Evolutionary conservation across 2,888 invertebrate species (phyloP).

Genomic region (Neoscelio sp.): DNA sequence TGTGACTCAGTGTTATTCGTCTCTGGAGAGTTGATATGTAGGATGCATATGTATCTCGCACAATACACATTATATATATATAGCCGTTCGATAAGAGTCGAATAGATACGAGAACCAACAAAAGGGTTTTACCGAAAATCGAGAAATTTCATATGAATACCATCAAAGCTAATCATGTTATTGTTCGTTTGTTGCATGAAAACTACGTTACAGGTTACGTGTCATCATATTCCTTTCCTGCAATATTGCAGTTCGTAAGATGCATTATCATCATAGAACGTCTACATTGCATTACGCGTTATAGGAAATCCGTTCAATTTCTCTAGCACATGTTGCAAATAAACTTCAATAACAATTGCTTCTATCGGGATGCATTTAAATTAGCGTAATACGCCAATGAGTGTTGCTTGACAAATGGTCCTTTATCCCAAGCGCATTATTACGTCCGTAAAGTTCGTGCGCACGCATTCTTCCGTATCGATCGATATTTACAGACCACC

Average conservation of each 20-base stretch:
- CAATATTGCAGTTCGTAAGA: conserved; percentile 15
- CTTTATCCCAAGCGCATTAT: conserved; percentile 17
- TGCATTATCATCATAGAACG: conserved; percentile 4
- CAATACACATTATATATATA: conserved; percentile 34
- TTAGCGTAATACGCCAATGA: conserved; percentile 19
- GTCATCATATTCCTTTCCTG: neutral
- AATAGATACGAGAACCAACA: neutral
- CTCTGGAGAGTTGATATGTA: conserved; percentile 52
- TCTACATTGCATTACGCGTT: conserved; percentile 11
- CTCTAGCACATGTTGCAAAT: too few species aligned
- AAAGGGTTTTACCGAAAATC: conserved; percentile 4
- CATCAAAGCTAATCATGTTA: neutral
- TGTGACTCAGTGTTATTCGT: conserved; percentile 52
- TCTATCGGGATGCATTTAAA: conserved; percentile 47
- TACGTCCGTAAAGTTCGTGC: conserved; percentile 32
- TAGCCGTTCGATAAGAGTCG: conserved; percentile 40
- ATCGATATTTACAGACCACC: conserved; percentile 32
- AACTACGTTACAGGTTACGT: neutral
- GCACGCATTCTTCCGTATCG: conserved; percentile 52
- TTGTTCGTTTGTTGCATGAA: neutral
- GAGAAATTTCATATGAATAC: conserved; percentile 7
- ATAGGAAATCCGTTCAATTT: conserved; percentile 25
- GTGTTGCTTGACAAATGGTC: conserved; percentile 36
- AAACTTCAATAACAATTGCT: too few species aligned
- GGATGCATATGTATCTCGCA: conserved; percentile 46